Evolutionary conservation across 1,140 invertebrate species (phyloP).

Genomic region (Helicorthomorpha holstii): DNA sequence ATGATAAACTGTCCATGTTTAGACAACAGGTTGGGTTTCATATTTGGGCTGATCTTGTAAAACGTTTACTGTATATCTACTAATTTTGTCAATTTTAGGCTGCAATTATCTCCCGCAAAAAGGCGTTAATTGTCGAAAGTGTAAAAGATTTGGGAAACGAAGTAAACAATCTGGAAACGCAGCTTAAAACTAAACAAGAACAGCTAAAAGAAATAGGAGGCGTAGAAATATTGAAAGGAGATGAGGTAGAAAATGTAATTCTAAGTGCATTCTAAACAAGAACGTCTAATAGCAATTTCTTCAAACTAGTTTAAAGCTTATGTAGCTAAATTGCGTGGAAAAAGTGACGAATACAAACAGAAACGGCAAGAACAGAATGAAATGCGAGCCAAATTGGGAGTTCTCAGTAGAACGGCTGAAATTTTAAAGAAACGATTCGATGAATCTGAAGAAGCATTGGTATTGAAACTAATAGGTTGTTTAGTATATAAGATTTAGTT

Average conservation of each 20-base stretch:
- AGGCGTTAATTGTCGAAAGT: too few species aligned
- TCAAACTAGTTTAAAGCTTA: constrained; percentile 48
- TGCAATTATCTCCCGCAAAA: too few species aligned
- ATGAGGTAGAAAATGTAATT: constrained; percentile 44
- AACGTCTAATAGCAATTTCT: constrained; percentile 4
- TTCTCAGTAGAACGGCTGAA: constrained; percentile 41
- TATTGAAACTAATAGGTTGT: neutral
- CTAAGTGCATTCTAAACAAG: constrained; percentile 1
- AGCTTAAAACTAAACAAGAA: too few species aligned
- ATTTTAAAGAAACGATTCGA: constrained; percentile 29
- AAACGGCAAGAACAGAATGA: constrained; percentile 51
- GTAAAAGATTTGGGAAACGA: too few species aligned
- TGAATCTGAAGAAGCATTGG: neutral
- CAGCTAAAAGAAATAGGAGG: constrained; percentile 33
- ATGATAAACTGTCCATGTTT: too few species aligned
- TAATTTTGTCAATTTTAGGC: too few species aligned
- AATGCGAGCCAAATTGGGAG: constrained; percentile 47
- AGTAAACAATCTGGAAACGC: too few species aligned
- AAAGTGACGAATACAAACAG: constrained; percentile 61
- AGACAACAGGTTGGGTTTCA: too few species aligned
- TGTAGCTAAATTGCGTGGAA: constrained; percentile 53
- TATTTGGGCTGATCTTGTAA: too few species aligned
- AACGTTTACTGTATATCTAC: too few species aligned
- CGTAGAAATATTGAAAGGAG: constrained; percentile 51
- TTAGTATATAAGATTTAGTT: too few species aligned